Conservation (phyloP, 37 sponge, comb jelly and placozoan genomes). For the Cliona cf. orientalis region DNA sequence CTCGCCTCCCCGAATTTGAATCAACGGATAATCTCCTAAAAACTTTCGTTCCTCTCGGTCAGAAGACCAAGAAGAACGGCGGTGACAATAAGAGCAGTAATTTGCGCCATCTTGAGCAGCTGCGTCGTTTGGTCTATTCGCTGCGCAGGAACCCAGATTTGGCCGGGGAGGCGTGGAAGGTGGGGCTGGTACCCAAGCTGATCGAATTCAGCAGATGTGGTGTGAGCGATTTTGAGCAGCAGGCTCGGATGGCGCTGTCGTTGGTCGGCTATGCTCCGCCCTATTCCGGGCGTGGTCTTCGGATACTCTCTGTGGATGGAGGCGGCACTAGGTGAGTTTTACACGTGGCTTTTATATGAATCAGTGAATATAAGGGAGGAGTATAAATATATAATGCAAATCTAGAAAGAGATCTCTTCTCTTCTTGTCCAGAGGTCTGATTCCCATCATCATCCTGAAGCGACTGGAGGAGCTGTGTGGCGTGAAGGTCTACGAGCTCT, state of each 20-base stretch:
- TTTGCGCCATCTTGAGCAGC: conserved; percentile 27
- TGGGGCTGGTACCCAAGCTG: conserved; percentile 32
- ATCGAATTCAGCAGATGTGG: conserved; percentile 18
- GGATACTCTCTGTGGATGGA: conserved; percentile 83
- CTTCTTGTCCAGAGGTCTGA: conserved; percentile 57
- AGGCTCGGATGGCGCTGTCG: conserved; percentile 55
- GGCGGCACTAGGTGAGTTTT: conserved; percentile 79
- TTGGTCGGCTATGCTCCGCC: conserved; percentile 64
- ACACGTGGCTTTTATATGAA: neutral
- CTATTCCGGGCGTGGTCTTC: conserved; percentile 48
- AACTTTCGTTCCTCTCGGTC: too few species aligned
- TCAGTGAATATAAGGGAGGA: too few species aligned
- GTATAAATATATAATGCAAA: too few species aligned
- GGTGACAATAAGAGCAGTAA: neutral
- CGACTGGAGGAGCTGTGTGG: conserved; percentile 62
- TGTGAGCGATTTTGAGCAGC: conserved; percentile 28
- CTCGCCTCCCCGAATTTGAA: too few species aligned
- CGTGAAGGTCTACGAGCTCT: conserved; percentile 44
- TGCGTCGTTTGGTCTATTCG: conserved; percentile 17
- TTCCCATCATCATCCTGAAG: conserved; percentile 66
- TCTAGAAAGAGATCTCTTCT: too few species aligned
- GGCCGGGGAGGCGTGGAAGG: conserved; percentile 23
- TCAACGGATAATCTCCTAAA: too few species aligned
- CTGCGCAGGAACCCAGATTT: conserved; percentile 8
- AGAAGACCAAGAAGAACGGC: too few species aligned